Base-by-base conservation (phyloP, 2,888 invertebrate species). In the Cheilosia pagana region DNA sequence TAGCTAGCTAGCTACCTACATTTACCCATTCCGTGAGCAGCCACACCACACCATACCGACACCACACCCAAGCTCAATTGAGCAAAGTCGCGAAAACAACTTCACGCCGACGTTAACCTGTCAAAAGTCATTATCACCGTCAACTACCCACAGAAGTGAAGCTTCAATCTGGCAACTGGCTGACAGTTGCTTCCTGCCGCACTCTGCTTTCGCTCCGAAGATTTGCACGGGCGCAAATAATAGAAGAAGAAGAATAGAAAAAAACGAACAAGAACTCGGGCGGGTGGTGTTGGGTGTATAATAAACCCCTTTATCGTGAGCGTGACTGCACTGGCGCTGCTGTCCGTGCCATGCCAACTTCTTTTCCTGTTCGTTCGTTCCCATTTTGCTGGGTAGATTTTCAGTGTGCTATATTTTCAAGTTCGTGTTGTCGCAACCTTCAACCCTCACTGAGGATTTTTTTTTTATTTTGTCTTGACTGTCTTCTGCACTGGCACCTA, bases 61-160 rank as follows among this genome's bases (percentile, higher is more conserved):
- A n/a, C 41, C 7, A 2, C 31, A 67, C 53, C 53, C 78, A 60
- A 76, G 85, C 81, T 85, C 81, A 85, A 85, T 85, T 85, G 85
- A 81, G 71, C 81, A 85, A 76, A 85, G 85, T 81, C 85, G 85
- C 85, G 85, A 85, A 85, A 85, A 85, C 81, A 85, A 85, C 85
- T 85, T 81, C 85, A 85, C 81, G 81, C 75, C 76, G 70, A 55
- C 81, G 81, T 81, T 85, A 85, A 79, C 81, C 85, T 85, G 85
- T 85, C 85, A 85, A 81, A 81, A 85, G 85, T 81, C 85, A 85
- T 85, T 85, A 81, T 81, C 81, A 67, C 81, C 81, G 60, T 85
- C 75, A 85, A 67, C 59, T 81, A 67, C 75, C 60, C 75, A 70
- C 70, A 81, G 67, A 85, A 85, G 71, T 81, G 81, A 81, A 71